Evolutionary conservation across 2,113 vertebrate genomes (phyloP).

Genomic region (Myrmecobius fasciatus): DNA sequence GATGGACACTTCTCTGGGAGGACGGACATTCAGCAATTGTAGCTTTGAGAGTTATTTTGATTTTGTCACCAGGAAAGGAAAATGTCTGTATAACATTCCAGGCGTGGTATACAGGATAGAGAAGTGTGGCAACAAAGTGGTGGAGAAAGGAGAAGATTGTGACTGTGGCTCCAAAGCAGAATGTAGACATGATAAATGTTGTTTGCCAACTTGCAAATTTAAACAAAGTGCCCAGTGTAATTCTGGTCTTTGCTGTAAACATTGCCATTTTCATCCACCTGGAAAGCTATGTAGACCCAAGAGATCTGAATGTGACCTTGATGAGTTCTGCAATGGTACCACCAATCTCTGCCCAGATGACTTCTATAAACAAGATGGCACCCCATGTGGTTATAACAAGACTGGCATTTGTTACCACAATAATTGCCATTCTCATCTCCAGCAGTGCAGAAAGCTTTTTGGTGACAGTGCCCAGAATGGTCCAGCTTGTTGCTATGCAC

Average conservation of each 20-base stretch:
- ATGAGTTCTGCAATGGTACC: slow-evolving; percentile 65
- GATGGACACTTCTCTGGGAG: slow-evolving; percentile 40
- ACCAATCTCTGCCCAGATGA: slow-evolving; percentile 54
- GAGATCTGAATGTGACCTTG: slow-evolving; percentile 70
- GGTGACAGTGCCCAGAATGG: slow-evolving; percentile 37
- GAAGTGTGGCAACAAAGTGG: slow-evolving; percentile 68
- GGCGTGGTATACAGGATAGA: neutral
- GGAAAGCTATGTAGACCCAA: slow-evolving; percentile 47
- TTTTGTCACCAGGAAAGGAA: rapidly evolving
- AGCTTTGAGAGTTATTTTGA: slow-evolving; percentile 17
- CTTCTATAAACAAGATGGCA: slow-evolving; percentile 64
- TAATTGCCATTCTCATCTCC: slow-evolving; percentile 27
- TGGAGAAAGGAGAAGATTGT: slow-evolving; percentile 65
- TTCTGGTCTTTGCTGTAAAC: slow-evolving; percentile 59
- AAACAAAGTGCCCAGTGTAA: neutral
- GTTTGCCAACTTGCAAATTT: slow-evolving; percentile 34
- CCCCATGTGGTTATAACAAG: neutral
- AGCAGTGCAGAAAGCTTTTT: slow-evolving; percentile 66
- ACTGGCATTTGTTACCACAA: slow-evolving; percentile 32
- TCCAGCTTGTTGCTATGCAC: slow-evolving; percentile 55
- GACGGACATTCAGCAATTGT: slow-evolving; percentile 69
- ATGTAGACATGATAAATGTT: slow-evolving; percentile 36
- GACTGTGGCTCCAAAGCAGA: slow-evolving; percentile 35
- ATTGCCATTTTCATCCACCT: neutral
- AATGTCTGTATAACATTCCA: slow-evolving; percentile 61